Evolutionary conservation across 1,140 invertebrate genomes (phyloP), one percentile per base, ranked within the genome.

Genomic region (Coenobita brevimanus): DNA sequence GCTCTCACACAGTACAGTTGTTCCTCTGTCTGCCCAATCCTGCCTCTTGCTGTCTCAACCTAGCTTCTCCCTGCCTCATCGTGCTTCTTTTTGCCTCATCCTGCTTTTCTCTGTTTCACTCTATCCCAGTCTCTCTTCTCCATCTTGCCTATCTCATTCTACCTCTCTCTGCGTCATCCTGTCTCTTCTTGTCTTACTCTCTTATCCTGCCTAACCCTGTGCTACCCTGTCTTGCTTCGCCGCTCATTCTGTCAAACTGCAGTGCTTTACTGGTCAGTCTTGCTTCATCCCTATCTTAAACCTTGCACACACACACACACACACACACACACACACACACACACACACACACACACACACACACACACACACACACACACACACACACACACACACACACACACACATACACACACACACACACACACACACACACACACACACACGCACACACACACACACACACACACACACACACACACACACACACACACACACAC

Each of bases 401-500:
- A 3, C 3, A 3, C 3, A 3, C 36, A 67, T 33, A 30, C 27
- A 24, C 36, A 67, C 62, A 30, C 27, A 3, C 36, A 67, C 62
- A 30, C 27, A 24, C 36, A 67, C 62, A 30, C 27, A 24, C 36
- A 67, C 62, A 30, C 2, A 1, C 27, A 4, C 1, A n/a, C 27
- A 62, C 57, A 24, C 21, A n/a, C 27, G 21, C 21, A 1, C 27
- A n/a, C 27, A 17, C 4, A 17, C 4, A n/a, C 17, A n/a, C 62
- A 4, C 62, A 4, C 62, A n/a, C 62, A 67, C 2, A 67, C 62
- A 67, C 62, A 67, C 62, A 67, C 62, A 67, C 62, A 67, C 62
- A 67, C 62, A 67, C 67, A 27, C 67, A 71, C 67, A 71, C 67
- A 71, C 24, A 30, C 67, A 71, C 67, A 71, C 67, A 71, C 67